phyloP scores from a whole-genome alignment of 2,888 invertebrate genomes.

The Drosophila mercatorum region DNA sequence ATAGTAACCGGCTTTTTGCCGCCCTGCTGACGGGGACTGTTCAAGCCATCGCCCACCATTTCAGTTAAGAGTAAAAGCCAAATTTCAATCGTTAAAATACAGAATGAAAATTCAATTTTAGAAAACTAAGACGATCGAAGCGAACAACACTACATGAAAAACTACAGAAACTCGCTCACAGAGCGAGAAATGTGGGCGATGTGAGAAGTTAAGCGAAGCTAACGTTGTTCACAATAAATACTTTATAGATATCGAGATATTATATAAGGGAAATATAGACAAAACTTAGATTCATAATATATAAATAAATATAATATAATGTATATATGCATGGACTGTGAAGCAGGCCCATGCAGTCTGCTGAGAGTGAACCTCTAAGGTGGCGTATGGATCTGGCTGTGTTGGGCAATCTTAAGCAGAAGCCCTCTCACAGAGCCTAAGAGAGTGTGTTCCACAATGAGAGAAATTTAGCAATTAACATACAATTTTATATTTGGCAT shows the following conservation, averaged over 20 bases:
- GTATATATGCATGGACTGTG: no score
- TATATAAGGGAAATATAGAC: no score
- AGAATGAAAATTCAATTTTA: background rate
- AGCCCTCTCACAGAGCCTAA: no score
- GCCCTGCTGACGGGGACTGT: slow-evolving; percentile 60
- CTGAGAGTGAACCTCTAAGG: no score
- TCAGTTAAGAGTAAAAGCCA: background rate
- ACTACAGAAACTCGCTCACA: background rate
- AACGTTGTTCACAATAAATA: background rate
- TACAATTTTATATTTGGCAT: slow-evolving; percentile 31
- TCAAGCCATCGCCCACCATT: slow-evolving; percentile 65
- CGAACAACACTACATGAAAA: slow-evolving; percentile 7
- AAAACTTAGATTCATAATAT: no score
- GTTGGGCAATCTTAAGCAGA: no score
- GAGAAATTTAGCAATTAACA: slow-evolving; percentile 3
- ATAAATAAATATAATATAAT: no score
- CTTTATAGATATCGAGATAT: background rate
- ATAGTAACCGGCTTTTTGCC: slow-evolving; percentile 2
- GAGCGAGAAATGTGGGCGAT: no score
- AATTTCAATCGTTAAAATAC: background rate
- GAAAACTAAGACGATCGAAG: background rate
- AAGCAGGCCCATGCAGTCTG: no score
- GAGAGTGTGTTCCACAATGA: no score
- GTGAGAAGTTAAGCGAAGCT: background rate
- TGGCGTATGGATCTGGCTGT: no score